A percentile compares a stretch with the other conserved stretches of the same genome.
Evolutionary conservation across 2,113 vertebrate genomes (phyloP).

Genomic region (Cinclus cinclus): DNA sequence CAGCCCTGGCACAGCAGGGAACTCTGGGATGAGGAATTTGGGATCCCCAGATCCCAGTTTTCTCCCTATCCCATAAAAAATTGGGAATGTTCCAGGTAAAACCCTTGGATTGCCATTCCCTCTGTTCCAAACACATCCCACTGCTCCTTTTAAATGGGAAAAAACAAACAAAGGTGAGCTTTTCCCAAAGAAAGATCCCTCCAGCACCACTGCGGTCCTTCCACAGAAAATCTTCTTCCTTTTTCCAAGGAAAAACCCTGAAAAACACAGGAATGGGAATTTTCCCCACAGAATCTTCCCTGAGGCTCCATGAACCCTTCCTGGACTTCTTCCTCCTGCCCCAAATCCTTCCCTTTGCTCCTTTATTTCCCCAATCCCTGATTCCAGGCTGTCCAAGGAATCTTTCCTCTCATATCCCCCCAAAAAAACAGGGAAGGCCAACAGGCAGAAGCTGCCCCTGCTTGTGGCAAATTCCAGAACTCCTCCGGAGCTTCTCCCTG

Average conservation of each 20-base stretch:
- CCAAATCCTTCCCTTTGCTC: rapidly evolving
- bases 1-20: not conserved
- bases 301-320: not conserved
- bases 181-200: not conserved
- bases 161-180: rapidly evolving
- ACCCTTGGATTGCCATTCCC: not conserved
- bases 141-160: not conserved
- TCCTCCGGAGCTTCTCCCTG: not conserved
- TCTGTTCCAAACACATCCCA: not conserved
- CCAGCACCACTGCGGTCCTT: not conserved
- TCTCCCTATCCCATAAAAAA: not conserved
- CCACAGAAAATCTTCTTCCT: not conserved
- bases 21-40: too few species aligned
- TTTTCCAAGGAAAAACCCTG: not conserved
- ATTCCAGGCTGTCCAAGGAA: not conserved
- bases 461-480: not conserved
- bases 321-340: rapidly evolving
- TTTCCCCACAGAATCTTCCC: not conserved
- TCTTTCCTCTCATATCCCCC: not conserved
- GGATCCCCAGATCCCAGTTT: rapidly evolving
- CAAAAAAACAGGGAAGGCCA: not conserved
- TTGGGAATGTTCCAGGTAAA: not conserved
- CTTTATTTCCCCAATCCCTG: not conserved
- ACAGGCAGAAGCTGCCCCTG: not conserved
- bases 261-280: not conserved